Evolutionary conservation across 2,797 vertebrate genomes (phyloP).

Genomic region (Aplochiton taeniatus): DNA sequence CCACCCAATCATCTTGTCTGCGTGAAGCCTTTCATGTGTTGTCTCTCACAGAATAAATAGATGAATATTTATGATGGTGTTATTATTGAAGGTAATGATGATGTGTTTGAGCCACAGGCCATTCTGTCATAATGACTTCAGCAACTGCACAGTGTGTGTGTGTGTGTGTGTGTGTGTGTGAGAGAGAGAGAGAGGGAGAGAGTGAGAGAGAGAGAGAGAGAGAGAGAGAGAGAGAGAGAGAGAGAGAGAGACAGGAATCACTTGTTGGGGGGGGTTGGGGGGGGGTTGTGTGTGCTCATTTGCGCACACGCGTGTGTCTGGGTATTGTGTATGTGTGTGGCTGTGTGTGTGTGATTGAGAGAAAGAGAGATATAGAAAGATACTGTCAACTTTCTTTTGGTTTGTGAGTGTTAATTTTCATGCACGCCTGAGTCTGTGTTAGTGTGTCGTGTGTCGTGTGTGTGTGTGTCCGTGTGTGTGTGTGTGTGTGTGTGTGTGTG

Average conservation of each 20-base stretch:
- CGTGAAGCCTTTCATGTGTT: conserved; percentile 28
- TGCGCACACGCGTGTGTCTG: too few relatives aligned
- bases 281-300: too few relatives aligned
- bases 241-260: too few relatives aligned
- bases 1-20: conserved; percentile 3
- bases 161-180: conserved; percentile 7
- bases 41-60: conserved; percentile 42
- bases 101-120: conserved; percentile 21
- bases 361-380: too few relatives aligned
- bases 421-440: background rate
- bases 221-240: background rate
- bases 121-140: conserved; percentile 4
- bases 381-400: too few relatives aligned
- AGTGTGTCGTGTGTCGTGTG: background rate
- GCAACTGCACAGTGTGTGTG: conserved; percentile 6
- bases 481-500: conserved; percentile 5
- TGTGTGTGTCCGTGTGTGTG: background rate
- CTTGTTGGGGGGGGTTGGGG: too few relatives aligned
- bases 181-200: background rate
- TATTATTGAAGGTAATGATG: conserved; percentile 40
- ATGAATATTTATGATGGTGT: conserved; percentile 61
- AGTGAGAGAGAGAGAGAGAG: too few relatives aligned
- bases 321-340: too few relatives aligned
- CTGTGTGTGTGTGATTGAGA: too few relatives aligned
- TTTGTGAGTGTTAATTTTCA: too few relatives aligned